Conservation (phyloP, 2,888 invertebrate species). For the Nephrocerus scutellatus region DNA sequence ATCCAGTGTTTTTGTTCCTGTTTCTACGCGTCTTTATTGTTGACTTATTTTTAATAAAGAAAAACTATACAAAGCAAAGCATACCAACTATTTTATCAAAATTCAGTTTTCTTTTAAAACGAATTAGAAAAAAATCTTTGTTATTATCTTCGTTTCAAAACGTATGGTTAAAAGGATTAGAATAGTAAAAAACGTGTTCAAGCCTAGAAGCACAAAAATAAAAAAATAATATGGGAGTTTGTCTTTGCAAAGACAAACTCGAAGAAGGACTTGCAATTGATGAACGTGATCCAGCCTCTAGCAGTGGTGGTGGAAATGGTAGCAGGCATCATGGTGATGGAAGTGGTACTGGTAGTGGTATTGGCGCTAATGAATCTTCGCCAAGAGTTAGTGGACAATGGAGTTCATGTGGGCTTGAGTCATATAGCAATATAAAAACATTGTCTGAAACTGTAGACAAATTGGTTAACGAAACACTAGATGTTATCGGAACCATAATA, state of each 20-base stretch:
- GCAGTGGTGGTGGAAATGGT: conserved; percentile 18
- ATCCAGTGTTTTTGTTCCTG: too few relatives aligned
- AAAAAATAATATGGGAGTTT: conserved; percentile 73
- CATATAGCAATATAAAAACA: conserved; percentile 23
- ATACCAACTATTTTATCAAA: too few relatives aligned
- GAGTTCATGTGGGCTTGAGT: conserved; percentile 20
- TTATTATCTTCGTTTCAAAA: too few relatives aligned
- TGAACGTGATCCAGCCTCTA: conserved; percentile 31
- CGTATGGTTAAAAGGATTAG: too few relatives aligned
- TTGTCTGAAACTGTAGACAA: conserved; percentile 57
- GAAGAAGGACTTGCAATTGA: conserved; percentile 49
- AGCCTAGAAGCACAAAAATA: too few relatives aligned
- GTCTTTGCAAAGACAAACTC: conserved; percentile 64
- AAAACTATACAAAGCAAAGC: too few relatives aligned
- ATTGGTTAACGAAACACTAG: conserved; percentile 72
- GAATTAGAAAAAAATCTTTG: too few relatives aligned
- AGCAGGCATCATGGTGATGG: conserved; percentile 20
- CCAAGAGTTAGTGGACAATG: conserved; percentile 28
- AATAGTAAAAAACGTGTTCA: too few relatives aligned
- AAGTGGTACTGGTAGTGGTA: conserved; percentile 2
- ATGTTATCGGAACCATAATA: conserved; percentile 72
- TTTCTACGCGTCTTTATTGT: too few relatives aligned
- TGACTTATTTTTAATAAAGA: too few relatives aligned
- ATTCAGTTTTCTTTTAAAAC: too few relatives aligned
- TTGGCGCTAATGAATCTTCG: conserved; percentile 24